A percentile compares a stretch with the other conserved stretches of the same genome.
Evolutionary conservation across 2,888 invertebrate genomes (phyloP).

Genomic region (Rugalucina vietnamica): DNA sequence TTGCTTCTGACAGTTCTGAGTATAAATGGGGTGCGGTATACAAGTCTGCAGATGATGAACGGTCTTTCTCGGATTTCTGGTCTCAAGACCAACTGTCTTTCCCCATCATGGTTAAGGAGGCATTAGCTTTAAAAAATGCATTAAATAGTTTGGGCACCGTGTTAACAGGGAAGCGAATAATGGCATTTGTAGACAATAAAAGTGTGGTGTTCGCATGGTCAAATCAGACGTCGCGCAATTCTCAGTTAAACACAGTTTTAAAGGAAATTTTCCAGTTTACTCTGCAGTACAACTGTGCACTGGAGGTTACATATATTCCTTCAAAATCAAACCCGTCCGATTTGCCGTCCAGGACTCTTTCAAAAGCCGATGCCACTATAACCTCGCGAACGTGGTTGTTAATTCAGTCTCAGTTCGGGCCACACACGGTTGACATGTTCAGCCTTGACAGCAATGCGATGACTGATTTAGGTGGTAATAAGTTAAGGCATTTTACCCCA

Average conservation of each 20-base stretch:
- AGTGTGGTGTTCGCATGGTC: neutral
- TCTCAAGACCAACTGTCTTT: neutral
- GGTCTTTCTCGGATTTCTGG: neutral
- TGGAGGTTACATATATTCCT: neutral
- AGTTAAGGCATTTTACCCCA: neutral
- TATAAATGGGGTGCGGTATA: neutral
- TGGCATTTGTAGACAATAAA: no score
- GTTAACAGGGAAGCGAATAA: no score
- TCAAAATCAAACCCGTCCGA: neutral
- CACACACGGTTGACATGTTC: neutral
- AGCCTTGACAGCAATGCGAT: neutral
- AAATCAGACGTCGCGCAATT: neutral
- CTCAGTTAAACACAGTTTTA: neutral
- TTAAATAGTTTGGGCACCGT: neutral
- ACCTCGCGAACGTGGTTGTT: neutral
- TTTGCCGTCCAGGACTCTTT: neutral
- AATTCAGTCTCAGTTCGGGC: neutral
- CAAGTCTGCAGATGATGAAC: neutral
- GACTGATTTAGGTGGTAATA: neutral
- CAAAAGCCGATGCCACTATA: neutral
- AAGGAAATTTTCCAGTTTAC: neutral
- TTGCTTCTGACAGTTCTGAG: neutral
- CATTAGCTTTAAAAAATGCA: neutral
- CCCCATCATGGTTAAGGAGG: neutral
- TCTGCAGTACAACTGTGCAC: neutral